Conservation (phyloP, 2,113 vertebrate genomes). For the Dasypus novemcinctus region DNA sequence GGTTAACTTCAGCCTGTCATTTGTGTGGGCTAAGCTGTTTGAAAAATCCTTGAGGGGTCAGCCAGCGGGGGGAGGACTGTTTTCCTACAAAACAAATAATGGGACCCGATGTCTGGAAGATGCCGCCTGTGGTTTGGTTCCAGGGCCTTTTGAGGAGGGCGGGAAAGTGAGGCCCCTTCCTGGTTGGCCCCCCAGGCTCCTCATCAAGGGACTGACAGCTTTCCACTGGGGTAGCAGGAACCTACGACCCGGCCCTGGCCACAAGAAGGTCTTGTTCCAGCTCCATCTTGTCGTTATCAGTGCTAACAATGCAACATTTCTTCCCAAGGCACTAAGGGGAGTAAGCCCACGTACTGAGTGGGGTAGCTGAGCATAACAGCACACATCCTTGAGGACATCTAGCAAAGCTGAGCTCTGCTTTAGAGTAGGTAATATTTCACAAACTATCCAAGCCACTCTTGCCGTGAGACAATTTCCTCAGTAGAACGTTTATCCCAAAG, state of each 20-base stretch:
- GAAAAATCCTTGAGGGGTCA: constrained; percentile 57
- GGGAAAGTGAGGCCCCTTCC: background rate
- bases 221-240: background rate
- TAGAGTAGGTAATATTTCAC: constrained; percentile 34
- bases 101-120: constrained; percentile 67
- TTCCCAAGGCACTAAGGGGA: background rate
- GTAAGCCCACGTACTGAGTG: background rate
- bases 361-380: background rate
- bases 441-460: background rate
- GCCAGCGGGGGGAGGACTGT: constrained; percentile 54
- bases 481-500: background rate
- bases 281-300: background rate
- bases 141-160: background rate
- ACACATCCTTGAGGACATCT: background rate
- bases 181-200: background rate
- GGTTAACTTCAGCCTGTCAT: constrained; percentile 81
- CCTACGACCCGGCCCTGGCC: background rate
- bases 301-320: background rate
- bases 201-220: background rate
- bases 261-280: background rate
- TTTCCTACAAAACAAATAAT: constrained; percentile 80
- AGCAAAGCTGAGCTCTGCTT: constrained; percentile 14
- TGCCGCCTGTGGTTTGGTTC: constrained; percentile 49
- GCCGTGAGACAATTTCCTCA: background rate
- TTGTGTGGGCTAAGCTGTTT: constrained; percentile 79